Evolutionary conservation across 2,888 invertebrate genomes (phyloP).

Genomic region (Spodoptera picta): DNA sequence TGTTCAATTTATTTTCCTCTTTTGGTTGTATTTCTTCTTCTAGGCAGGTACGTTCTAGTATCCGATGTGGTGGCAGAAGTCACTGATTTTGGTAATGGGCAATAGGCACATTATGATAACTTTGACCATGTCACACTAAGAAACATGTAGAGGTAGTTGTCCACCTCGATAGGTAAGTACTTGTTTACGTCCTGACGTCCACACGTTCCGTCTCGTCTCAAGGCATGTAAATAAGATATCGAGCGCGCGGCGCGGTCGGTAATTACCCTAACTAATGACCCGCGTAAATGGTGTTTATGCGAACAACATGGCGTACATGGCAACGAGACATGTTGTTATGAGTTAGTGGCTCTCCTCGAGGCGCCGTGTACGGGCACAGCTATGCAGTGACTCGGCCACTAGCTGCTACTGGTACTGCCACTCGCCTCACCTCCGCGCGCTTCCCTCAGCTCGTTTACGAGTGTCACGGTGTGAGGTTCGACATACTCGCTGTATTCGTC

Average conservation of each 20-base stretch:
- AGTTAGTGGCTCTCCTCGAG: constrained; percentile 53
- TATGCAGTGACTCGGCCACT: constrained; percentile 23
- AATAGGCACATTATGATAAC: neutral
- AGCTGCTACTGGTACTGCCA: constrained; percentile 23
- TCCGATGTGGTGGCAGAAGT: no score
- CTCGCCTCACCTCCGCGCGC: no score
- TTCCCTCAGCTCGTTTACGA: constrained; percentile 7
- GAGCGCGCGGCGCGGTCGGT: constrained; percentile 39
- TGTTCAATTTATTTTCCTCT: constrained; percentile 61
- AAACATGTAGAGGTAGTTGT: neutral
- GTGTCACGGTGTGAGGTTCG: constrained; percentile 15
- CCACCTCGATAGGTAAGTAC: constrained; percentile 33
- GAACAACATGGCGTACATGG: constrained; percentile 54
- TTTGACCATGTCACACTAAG: constrained; percentile 27
- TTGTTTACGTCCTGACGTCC: no score
- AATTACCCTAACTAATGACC: constrained; percentile 65
- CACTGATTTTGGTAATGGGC: no score
- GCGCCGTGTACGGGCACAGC: constrained; percentile 45
- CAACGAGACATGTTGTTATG: constrained; percentile 45
- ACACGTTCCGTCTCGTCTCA: neutral
- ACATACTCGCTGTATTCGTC: constrained; percentile 11
- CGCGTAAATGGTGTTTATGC: constrained; percentile 62
- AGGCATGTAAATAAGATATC: constrained; percentile 64
- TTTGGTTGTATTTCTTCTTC: no score
- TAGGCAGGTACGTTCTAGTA: no score